Evolutionary conservation across 2,888 invertebrate genomes (phyloP), one percentile per base, ranked within the genome.

Genomic region (Myopa testacea): DNA sequence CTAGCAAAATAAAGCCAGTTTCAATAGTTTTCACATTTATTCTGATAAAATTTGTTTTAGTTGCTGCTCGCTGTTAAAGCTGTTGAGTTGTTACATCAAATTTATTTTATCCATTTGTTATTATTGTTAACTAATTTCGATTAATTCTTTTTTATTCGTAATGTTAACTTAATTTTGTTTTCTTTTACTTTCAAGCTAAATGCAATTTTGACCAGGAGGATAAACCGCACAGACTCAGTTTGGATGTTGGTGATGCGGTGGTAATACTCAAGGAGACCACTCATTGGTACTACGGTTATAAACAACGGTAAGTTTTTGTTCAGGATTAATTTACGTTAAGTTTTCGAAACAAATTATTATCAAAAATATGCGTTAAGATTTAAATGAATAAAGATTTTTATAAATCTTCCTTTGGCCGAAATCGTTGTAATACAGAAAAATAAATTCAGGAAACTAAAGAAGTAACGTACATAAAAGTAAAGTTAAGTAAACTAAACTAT

Each of bases 231-330:
- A 87, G 90, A 71, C 81, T 90, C 52, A 86, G 83, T 72, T 80
- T 90, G 80, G 90, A 90, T 85, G 89, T 90, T 80, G 89, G 89
- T 60, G 89, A 90, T 83, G 82, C 87, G 45, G 86, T 90, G 77
- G 85, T 90, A 70, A 88, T 90, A 81, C 84, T 88, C 58, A 88
- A 88, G 80, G 89, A 89, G 82, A 88, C 88, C 70, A 85, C 87
- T 63, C 85, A 89, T 79, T 90, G 89, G 89, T 90, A 87, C 84
- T 90, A 89, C 85, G 89, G 89, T 78, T 90, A 87, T 81, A 88
- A 86, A 79, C 89, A 89, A 83, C 87, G 86, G 89, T 89, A 79
- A 87, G 89, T 0, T 45, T 45, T 8, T 8, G 10, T 6, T 45
- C 26, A 26, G 26, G 26, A 26, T 26, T 26, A 26, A 26, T 26